phyloP scores from a whole-genome alignment of 2,888 invertebrate genomes.

The Brenthis ino region DNA sequence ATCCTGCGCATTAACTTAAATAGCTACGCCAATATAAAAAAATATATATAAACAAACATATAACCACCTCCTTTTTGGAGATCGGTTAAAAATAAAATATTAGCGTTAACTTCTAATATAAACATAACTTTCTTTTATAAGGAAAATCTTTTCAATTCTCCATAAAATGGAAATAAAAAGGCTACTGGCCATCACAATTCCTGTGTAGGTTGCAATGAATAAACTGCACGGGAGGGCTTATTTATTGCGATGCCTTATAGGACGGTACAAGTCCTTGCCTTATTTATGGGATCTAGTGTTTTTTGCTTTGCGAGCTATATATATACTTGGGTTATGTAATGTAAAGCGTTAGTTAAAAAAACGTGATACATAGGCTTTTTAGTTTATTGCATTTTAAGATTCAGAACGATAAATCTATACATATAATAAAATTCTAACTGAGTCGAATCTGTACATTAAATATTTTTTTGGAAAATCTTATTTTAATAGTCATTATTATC shows the following conservation, averaged over 20 bases:
- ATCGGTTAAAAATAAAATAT: no score
- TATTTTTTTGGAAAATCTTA: no score
- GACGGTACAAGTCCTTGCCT: constrained; percentile 22
- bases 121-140: no score
- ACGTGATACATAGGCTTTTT: not conserved
- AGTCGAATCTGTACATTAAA: no score
- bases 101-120: no score
- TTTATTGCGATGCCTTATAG: constrained; percentile 34
- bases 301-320: constrained; percentile 11
- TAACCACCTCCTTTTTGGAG: no score
- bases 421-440: no score
- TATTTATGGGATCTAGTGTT: constrained; percentile 26
- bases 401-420: no score
- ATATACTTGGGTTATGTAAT: not conserved
- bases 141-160: not conserved
- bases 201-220: constrained; percentile 11
- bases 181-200: constrained; percentile 9
- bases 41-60: no score
- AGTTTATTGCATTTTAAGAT: not conserved
- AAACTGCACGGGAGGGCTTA: constrained; percentile 23
- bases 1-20: no score
- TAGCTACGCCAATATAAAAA: not conserved
- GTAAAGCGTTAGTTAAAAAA: not conserved
- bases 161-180: constrained; percentile 10
- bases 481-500: no score